A percentile compares a stretch with the other conserved stretches of the same genome.
Conservation (phyloP, 2,113 vertebrate genomes). For the Scartelaos histophorus region DNA sequence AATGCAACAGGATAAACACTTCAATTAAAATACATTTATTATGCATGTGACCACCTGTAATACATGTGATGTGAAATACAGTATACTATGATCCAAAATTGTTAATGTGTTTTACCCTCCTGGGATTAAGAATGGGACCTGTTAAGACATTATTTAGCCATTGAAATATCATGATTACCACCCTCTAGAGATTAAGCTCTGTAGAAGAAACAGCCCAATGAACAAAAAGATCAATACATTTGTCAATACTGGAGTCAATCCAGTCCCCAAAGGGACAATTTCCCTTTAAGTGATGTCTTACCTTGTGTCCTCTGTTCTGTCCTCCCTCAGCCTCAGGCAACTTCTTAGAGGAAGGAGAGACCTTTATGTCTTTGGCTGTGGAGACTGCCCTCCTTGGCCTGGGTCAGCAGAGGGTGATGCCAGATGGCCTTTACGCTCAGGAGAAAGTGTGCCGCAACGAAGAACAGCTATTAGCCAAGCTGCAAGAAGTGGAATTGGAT, state of each 20-base stretch:
- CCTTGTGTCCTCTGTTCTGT: background rate
- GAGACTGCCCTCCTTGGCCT: constrained; percentile 91
- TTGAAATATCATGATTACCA: constrained; percentile 47
- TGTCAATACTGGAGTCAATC: constrained; percentile 39
- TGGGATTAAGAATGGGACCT: constrained; percentile 46
- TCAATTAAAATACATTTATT: constrained; percentile 4
- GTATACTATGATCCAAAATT: background rate
- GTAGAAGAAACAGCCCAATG: constrained; percentile 21
- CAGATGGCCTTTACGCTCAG: constrained; percentile 93
- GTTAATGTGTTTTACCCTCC: constrained; percentile 18
- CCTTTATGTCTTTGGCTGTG: constrained; percentile 86
- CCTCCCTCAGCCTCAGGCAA: constrained; percentile 75
- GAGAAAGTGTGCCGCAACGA: constrained; percentile 96
- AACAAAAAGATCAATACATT: constrained; percentile 57
- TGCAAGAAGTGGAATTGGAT: constrained; percentile 89
- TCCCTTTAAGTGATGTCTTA: constrained; percentile 15
- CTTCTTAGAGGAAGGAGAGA: constrained; percentile 91
- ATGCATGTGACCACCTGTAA: too few relatives aligned
- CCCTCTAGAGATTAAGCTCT: constrained; percentile 41
- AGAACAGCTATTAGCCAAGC: constrained; percentile 91
- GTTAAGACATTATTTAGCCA: constrained; percentile 60
- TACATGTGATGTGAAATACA: background rate
- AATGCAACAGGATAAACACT: too few relatives aligned
- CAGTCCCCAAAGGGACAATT: constrained; percentile 27
- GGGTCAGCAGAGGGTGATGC: constrained; percentile 96